Conservation (phyloP, 2,888 invertebrate species). For the Ectemnius continuus region DNA sequence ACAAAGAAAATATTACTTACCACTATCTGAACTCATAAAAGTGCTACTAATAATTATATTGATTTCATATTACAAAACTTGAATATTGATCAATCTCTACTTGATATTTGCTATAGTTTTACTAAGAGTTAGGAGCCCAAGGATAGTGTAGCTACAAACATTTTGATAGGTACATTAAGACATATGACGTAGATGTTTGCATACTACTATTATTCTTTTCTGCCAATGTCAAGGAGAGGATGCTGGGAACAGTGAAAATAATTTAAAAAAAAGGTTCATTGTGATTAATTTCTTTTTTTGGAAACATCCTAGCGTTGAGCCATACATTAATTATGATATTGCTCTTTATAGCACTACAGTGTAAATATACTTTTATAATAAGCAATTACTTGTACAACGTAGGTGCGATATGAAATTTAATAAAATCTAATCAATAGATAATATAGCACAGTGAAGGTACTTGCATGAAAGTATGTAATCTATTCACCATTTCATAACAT, state of each 20-base stretch:
- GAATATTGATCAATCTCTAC: background rate
- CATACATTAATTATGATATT: conserved; percentile 35
- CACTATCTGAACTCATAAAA: conserved; percentile 23
- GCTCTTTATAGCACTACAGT: conserved; percentile 32
- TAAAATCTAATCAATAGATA: conserved; percentile 31
- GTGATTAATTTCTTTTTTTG: conserved; percentile 36
- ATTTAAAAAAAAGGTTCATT: conserved; percentile 55
- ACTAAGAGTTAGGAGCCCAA: conserved; percentile 36
- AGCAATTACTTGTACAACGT: conserved; percentile 14
- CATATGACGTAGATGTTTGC: conserved; percentile 50
- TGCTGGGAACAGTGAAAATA: conserved; percentile 60
- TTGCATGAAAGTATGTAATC: conserved; percentile 13
- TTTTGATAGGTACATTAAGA: conserved; percentile 46
- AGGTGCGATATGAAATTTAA: conserved; percentile 23
- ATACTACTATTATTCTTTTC: conserved; percentile 53
- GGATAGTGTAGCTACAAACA: conserved; percentile 49
- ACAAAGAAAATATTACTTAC: conserved; percentile 32
- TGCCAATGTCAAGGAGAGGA: conserved; percentile 61
- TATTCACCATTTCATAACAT: conserved; percentile 4
- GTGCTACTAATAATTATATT: conserved; percentile 25
- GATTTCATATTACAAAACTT: conserved; percentile 4
- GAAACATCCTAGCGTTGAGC: conserved; percentile 38
- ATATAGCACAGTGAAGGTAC: conserved; percentile 18
- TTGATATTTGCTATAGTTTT: conserved; percentile 13
- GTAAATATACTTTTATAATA: conserved; percentile 19